These are phyloP conservation scores for Melanargia galathea DNA, from an alignment of 2,888 invertebrate species.

Conservation along the genomic window DNA sequence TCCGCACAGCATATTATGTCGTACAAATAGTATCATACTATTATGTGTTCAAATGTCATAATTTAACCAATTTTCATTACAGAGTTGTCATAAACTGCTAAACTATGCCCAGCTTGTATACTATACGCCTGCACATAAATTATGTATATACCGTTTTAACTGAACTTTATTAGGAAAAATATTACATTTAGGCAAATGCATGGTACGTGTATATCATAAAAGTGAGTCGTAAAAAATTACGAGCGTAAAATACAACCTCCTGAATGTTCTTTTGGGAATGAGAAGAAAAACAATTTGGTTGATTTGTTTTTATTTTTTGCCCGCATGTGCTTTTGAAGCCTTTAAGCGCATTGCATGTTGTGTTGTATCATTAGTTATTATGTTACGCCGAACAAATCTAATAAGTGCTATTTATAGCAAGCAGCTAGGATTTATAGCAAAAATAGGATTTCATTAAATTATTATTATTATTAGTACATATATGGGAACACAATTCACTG, in stretches of 20 bases:
- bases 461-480: too few relatives aligned
- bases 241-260: not conserved
- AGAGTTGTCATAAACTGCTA: conserved; percentile 2
- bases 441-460: too few relatives aligned
- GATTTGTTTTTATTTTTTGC: conserved; percentile 27
- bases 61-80: not conserved
- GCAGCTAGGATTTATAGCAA: not conserved
- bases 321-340: conserved; percentile 38
- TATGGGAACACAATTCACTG: too few relatives aligned
- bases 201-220: conserved; percentile 3
- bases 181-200: not conserved
- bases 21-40: conserved; percentile 1
- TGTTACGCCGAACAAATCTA: not conserved
- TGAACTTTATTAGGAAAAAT: not conserved
- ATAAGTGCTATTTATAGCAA: not conserved
- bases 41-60: not conserved
- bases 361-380: not conserved
- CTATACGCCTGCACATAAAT: not conserved
- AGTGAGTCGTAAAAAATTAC: not conserved
- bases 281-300: conserved; percentile 9
- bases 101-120: not conserved
- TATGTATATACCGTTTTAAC: not conserved
- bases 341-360: conserved; percentile 21
- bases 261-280: not conserved
- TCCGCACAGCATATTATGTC: conserved; percentile 19